Evolutionary conservation across 2,113 vertebrate species (phyloP).

Genomic region (Panthera uncia): DNA sequence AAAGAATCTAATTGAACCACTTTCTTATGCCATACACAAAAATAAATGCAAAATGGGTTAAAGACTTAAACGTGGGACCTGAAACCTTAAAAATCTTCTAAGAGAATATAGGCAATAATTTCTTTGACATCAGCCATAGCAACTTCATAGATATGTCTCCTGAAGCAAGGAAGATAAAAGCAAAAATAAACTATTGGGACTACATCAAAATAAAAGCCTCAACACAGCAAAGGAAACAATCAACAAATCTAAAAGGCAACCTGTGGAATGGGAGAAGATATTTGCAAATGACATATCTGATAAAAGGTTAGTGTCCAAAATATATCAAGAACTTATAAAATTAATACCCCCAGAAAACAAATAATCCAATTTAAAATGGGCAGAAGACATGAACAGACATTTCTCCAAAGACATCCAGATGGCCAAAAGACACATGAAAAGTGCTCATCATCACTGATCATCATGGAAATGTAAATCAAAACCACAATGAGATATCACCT

Average conservation of each 20-base stretch:
- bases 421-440: neutral
- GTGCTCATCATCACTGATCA: neutral
- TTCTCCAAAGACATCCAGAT: neutral
- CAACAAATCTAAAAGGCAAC: neutral
- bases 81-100: neutral
- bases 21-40: neutral
- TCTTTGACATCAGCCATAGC: neutral
- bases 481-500: neutral
- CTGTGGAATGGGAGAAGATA: neutral
- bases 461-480: neutral
- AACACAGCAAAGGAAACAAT: neutral
- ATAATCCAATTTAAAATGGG: neutral
- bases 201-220: neutral
- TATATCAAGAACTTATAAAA: neutral
- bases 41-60: neutral
- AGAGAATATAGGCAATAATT: neutral
- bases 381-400: neutral
- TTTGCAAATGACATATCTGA: neutral
- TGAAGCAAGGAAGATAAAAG: neutral
- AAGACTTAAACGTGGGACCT: neutral
- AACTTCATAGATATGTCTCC: neutral
- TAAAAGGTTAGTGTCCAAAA: neutral
- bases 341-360: neutral
- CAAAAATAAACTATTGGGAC: neutral
- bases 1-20: neutral